Percentiles rank a stretch among this genome's conserved stretches.
phyloP scores from a whole-genome alignment of 2,113 vertebrate species.

The Syngnathus floridae region DNA sequence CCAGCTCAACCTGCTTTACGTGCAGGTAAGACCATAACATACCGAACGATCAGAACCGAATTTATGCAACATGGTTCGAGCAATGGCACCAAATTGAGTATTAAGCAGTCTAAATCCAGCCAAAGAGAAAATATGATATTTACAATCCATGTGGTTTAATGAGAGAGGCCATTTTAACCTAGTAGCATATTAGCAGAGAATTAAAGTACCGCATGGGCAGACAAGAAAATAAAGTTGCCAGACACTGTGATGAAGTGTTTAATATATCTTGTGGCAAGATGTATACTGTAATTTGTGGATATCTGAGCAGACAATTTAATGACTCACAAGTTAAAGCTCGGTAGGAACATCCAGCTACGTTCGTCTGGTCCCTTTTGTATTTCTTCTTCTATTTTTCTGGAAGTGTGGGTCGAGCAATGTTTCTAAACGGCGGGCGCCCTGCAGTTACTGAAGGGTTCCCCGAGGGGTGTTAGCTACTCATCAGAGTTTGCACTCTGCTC shows the following conservation, averaged over 20 bases:
- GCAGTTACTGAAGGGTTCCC: slow-evolving; percentile 7
- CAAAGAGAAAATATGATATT: neutral
- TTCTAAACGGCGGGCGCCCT: slow-evolving; percentile 10
- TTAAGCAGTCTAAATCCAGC: neutral
- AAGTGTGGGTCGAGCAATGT: slow-evolving; percentile 4
- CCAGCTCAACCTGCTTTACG: slow-evolving; percentile 95
- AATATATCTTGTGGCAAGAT: neutral
- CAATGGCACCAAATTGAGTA: neutral
- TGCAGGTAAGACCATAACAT: slow-evolving; percentile 77
- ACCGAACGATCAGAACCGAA: no score
- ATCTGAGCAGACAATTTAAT: neutral
- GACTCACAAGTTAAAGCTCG: neutral
- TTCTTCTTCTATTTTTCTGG: neutral
- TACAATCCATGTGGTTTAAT: neutral
- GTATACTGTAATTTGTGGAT: slow-evolving; percentile 1
- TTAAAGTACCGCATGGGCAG: neutral
- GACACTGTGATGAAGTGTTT: neutral
- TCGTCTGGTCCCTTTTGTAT: neutral
- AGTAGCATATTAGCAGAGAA: neutral
- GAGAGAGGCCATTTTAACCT: neutral
- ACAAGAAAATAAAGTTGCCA: neutral
- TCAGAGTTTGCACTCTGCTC: slow-evolving; percentile 26
- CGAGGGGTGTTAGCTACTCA: slow-evolving; percentile 21
- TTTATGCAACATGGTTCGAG: neutral
- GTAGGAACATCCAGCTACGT: neutral